These are phyloP conservation scores for Planococcus citri DNA, from an alignment of 1,140 invertebrate genomes.

Conservation along the genomic window DNA sequence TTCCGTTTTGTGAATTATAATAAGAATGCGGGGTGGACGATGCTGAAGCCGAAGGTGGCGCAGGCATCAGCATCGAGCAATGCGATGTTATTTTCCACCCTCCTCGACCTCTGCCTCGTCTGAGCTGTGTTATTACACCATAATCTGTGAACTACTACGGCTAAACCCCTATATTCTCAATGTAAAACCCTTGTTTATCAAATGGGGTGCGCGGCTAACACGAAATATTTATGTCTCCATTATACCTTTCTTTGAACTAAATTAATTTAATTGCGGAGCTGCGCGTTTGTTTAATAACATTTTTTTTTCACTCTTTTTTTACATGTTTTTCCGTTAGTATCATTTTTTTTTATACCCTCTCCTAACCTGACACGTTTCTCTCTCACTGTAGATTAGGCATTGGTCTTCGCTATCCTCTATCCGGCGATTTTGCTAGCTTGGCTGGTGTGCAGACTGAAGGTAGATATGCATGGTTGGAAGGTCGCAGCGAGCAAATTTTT, in stretches of 20 bases:
- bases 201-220: conserved; percentile 14
- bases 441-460: too few relatives aligned
- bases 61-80: too few relatives aligned
- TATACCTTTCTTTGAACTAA: conserved; percentile 15
- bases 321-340: conserved; percentile 4
- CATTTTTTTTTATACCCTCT: not conserved
- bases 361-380: too few relatives aligned
- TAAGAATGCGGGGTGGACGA: not conserved
- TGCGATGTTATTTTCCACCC: not conserved
- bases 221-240: conserved; percentile 20
- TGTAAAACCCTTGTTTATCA: conserved; percentile 17
- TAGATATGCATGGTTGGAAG: not conserved
- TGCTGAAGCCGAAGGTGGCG: too few relatives aligned
- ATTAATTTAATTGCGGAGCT: conserved; percentile 19
- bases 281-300: conserved; percentile 14
- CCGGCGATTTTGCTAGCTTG: too few relatives aligned
- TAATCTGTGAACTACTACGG: conserved; percentile 12
- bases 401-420: too few relatives aligned
- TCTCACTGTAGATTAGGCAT: too few relatives aligned
- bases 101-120: not conserved
- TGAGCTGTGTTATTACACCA: conserved; percentile 19
- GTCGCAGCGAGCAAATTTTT: not conserved
- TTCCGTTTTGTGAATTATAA: conserved; percentile 7
- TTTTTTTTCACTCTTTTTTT: not conserved
- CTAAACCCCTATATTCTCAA: conserved; percentile 11